phyloP scores from a whole-genome alignment of 2,888 invertebrate genomes.

The Sarcophaga carnaria region DNA sequence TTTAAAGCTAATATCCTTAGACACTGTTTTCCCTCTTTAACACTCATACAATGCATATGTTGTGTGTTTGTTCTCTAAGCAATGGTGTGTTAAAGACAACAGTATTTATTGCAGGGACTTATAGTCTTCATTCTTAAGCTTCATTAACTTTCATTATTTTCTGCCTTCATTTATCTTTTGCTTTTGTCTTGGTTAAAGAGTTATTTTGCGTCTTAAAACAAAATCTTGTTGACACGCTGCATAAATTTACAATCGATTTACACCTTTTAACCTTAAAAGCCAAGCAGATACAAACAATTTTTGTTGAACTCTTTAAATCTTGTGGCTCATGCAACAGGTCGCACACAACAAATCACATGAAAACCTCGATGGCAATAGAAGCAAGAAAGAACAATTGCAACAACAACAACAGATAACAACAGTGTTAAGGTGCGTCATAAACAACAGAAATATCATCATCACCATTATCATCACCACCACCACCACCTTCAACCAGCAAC shows the following conservation, averaged over 20 bases:
- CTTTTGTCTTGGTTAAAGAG: too few relatives aligned
- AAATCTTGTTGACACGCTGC: background rate
- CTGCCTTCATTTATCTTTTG: too few relatives aligned
- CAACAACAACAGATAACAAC: background rate
- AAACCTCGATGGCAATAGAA: background rate
- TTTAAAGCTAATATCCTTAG: too few relatives aligned
- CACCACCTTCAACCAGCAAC: background rate
- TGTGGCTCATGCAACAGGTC: slow-evolving; percentile 64
- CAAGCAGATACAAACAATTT: background rate
- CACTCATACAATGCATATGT: too few relatives aligned
- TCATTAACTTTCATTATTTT: too few relatives aligned
- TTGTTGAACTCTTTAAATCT: slow-evolving; percentile 57
- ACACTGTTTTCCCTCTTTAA: too few relatives aligned
- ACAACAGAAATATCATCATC: slow-evolving; percentile 16
- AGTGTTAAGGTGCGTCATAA: slow-evolving; percentile 53
- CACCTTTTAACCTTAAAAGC: slow-evolving; percentile 40
- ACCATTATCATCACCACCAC: background rate
- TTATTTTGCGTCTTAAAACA: background rate
- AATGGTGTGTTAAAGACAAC: too few relatives aligned
- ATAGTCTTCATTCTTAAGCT: too few relatives aligned
- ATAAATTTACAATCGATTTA: background rate
- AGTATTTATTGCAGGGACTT: too few relatives aligned
- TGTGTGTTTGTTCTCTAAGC: too few relatives aligned
- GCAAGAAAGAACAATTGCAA: background rate
- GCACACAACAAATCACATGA: slow-evolving; percentile 65